Evolutionary conservation across 2,888 invertebrate species (phyloP), one percentile per base, ranked within the genome.

Genomic region (Notodonta dromedarius): DNA sequence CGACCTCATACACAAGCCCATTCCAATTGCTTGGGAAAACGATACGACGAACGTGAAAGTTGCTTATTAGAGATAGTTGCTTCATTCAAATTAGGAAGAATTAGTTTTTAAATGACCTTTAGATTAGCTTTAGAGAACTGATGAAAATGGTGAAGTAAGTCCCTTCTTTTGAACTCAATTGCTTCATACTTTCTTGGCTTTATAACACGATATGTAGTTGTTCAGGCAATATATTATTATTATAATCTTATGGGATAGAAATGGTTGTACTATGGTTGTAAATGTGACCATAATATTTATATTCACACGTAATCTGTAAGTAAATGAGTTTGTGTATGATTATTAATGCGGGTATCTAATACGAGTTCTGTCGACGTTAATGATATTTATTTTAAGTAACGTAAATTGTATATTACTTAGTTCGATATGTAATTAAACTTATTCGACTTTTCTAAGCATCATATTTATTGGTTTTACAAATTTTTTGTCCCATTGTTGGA

Each of bases 1-100:
- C 77, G 79, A 83, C 81, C 84, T 80, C 73, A 77, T 77, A 75
- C 74, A 76, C 72, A 71, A 76, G 81, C 75, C 76, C 77, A 81
- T 82, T 83, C 78, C 79, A 75, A 79, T 77, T 80, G 74, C 77
- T 73, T 77, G 79, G 71, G 85, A 84, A 84, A 84, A 79, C 77
- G 67, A 67, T 66, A 68, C 68, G 64, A 72, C 72, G 72, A 77
- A 79, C 66, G 72, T 71, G 79, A 81, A 80, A 81, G 77, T 76
- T 68, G n/a, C 61, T 56, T 75, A 77, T 78, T 66, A 66, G 58
- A 75, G 67, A 56, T 13, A 65, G 61, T 73, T 69, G 63, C 62
- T 65, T 65, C 64, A 73, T 69, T 65, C 63, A 60, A 67, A 61
- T 69, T 63, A 62, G 58, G 58, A 56, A 59, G 65, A 63, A 67